Evolutionary conservation across 2,888 invertebrate genomes (phyloP).

Genomic region (Lasioglossum malachurum): DNA sequence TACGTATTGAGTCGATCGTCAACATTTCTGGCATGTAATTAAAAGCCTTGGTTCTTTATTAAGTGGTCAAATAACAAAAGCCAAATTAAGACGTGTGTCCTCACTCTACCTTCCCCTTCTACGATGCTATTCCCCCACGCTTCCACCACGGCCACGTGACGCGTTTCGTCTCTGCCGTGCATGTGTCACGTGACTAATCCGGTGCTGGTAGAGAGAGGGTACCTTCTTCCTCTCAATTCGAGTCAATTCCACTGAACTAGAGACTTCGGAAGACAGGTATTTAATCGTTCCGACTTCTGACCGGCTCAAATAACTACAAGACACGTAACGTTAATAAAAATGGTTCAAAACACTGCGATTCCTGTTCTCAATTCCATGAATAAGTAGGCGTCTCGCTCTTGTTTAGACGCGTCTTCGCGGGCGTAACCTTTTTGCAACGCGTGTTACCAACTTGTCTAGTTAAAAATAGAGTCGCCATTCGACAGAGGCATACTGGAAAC

Average conservation of each 20-base stretch:
- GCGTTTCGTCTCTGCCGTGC: too few species aligned
- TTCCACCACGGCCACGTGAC: too few species aligned
- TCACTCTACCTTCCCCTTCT: too few species aligned
- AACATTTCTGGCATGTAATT: background rate
- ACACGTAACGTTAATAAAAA: background rate
- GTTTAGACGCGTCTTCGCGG: background rate
- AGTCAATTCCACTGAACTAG: too few species aligned
- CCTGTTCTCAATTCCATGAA: background rate
- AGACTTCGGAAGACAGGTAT: background rate
- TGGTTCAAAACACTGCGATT: background rate
- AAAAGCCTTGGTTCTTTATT: background rate
- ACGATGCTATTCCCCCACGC: too few species aligned
- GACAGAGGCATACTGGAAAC: slow-evolving; percentile 19
- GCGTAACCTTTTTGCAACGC: slow-evolving; percentile 21
- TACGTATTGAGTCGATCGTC: too few species aligned
- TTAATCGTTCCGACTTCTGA: background rate
- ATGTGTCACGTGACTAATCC: too few species aligned
- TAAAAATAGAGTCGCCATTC: slow-evolving; percentile 34
- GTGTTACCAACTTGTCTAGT: slow-evolving; percentile 6
- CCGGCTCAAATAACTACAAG: too few species aligned
- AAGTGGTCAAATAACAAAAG: background rate
- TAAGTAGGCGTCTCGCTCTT: background rate
- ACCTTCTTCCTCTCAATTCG: too few species aligned
- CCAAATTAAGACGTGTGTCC: too few species aligned
- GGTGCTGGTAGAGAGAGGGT: too few species aligned